These are phyloP conservation scores for Ditylenchus dipsaci DNA, from an alignment of 1,140 invertebrate species.

Conservation along the genomic window DNA sequence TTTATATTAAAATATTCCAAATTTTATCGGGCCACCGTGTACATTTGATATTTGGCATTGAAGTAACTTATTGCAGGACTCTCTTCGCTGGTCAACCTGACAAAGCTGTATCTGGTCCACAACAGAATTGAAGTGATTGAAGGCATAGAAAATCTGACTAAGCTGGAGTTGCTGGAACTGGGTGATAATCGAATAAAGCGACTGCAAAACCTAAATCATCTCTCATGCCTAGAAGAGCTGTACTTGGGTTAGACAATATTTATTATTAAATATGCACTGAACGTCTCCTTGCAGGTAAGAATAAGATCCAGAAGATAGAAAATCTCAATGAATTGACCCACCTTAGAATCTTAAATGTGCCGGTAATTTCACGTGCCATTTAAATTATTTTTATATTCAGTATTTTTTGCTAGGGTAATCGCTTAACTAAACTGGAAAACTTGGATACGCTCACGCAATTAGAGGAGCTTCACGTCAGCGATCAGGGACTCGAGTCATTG, in stretches of 20 bases:
- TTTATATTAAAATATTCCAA: no score
- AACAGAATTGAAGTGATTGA: slow-evolving; percentile 88
- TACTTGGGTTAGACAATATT: background rate
- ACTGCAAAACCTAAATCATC: background rate
- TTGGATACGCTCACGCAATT: slow-evolving; percentile 73
- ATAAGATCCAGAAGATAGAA: slow-evolving; percentile 66
- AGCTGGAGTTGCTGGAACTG: slow-evolving; percentile 80
- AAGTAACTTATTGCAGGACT: slow-evolving; percentile 84
- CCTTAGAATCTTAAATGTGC: background rate
- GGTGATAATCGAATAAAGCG: slow-evolving; percentile 72
- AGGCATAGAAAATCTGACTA: slow-evolving; percentile 72
- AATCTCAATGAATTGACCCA: slow-evolving; percentile 25
- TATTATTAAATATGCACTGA: no score
- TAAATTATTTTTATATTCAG: slow-evolving; percentile 64
- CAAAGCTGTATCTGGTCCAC: slow-evolving; percentile 82
- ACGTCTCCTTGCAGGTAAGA: background rate
- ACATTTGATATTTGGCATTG: no score
- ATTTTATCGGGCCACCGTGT: no score
- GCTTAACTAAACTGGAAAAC: slow-evolving; percentile 83
- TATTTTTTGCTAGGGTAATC: slow-evolving; percentile 90
- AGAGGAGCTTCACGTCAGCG: slow-evolving; percentile 78
- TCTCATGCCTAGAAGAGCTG: background rate
- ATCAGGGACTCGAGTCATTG: slow-evolving; percentile 50
- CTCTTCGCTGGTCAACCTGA: slow-evolving; percentile 72
- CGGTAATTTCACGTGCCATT: slow-evolving; percentile 11